Base-by-base conservation (phyloP, 2,797 vertebrate species). In the Phrynocephalus vlangalii region DNA sequence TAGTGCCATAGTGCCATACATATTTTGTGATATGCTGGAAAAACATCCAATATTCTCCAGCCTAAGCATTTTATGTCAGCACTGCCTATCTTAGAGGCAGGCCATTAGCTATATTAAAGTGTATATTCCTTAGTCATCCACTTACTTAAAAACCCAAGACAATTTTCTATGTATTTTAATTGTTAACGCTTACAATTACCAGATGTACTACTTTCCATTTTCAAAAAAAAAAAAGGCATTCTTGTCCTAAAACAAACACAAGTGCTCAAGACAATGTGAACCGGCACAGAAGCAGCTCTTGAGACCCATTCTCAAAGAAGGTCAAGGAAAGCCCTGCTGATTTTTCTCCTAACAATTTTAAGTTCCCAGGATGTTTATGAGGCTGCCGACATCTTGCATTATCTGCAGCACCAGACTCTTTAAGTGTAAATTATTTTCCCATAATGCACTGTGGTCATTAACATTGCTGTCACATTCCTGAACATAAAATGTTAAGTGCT, bases 361-460 rank as follows among this genome's bases (percentile, higher is more conserved):
- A 60, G n/a, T 85, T 85, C 48, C 38, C 11, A 56, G 30, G 50
- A 85, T 44, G 60, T 22, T 70, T 81, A 24, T 56, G 33, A 85
- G 71, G 72, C 63, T 60, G 83, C 63, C 63, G 68, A 10, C n/a
- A 66, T 60, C 83, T 76, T 28, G 76, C 28, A 85, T 85, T 88
- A 88, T 88, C 87, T 82, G 26, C 63, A 81, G 83, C 11, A 76
- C 78, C 87, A 85, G 83, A 82, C 85, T 85, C 30, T 70, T 60
- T 72, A 88, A 76, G 30, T 85, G 83, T 88, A 85, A 76, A 88
- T 76, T 88, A 76, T 56, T 88, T 88, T 76, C 71, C 83, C 84
- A 88, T 22, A 77, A 76, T 88, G 71, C 87, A 85, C 20, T 70
- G 30, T 82, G 33, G 78, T 77, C 48, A 88, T 82, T 88, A 88